A percentile compares a stretch with the other conserved stretches of the same genome.
phyloP scores from a whole-genome alignment of 2,888 invertebrate species.

The Leuctra nigra region DNA sequence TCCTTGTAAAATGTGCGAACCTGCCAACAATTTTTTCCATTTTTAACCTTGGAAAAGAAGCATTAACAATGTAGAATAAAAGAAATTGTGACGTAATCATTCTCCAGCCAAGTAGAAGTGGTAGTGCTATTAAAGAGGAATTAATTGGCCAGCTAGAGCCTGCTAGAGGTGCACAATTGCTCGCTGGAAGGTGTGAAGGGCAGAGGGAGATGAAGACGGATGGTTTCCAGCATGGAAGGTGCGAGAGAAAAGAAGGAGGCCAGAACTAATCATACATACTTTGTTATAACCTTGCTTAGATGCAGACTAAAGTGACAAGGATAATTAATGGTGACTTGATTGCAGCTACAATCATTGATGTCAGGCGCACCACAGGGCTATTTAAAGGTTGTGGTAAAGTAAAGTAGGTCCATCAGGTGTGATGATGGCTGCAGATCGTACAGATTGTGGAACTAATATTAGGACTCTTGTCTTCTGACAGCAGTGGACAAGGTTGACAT shows the following conservation, averaged over 20 bases:
- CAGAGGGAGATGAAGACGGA: slow-evolving; percentile 7
- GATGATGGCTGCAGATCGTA: neutral
- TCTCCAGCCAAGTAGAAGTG: neutral
- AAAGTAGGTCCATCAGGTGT: neutral
- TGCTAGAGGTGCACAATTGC: slow-evolving; percentile 12
- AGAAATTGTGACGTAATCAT: slow-evolving; percentile 15
- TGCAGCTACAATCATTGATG: slow-evolving; percentile 20
- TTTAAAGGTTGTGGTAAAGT: neutral
- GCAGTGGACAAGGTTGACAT: no score
- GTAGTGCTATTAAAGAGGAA: slow-evolving; percentile 25
- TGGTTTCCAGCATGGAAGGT: slow-evolving; percentile 8
- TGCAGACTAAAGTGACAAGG: slow-evolving; percentile 27
- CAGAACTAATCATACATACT: slow-evolving; percentile 19
- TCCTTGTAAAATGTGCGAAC: neutral
- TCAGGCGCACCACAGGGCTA: no score
- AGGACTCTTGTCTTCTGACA: no score
- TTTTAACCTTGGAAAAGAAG: neutral
- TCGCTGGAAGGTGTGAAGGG: slow-evolving; percentile 12
- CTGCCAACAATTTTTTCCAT: neutral
- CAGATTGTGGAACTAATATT: no score
- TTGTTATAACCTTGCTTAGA: slow-evolving; percentile 17
- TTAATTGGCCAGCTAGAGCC: slow-evolving; percentile 22
- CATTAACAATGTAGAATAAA: slow-evolving; percentile 12
- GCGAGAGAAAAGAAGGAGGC: slow-evolving; percentile 16
- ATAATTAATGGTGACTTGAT: slow-evolving; percentile 30